Base-by-base conservation (phyloP, 2,113 vertebrate species). In the Eptesicus fuscus region DNA sequence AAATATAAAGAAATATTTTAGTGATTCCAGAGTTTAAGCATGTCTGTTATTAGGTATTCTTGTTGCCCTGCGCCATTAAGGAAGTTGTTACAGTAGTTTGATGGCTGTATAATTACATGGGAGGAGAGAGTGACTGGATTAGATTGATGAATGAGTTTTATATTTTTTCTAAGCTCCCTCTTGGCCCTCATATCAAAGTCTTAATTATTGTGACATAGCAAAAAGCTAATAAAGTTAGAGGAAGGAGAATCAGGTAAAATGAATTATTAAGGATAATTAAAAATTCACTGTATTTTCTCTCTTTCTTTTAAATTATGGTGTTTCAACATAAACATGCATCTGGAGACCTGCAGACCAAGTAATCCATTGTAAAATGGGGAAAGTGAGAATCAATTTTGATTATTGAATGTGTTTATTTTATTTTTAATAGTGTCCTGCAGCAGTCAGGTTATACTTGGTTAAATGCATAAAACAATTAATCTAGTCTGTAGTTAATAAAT, bases 201-300 rank as follows among this genome's bases (percentile, higher is more conserved):
- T 92, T 79, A 89, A 74, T 95, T 86, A 83, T 51, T 87, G 35
- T 86, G n/a, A 91, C 69, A 65, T 74, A 16, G 56, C 73, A 86
- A 83, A 87, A 67, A 61, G 56, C 67, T 28, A 94, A 6, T 80
- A 49, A 83, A 67, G 40, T 88, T 69, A 94, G 53, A 94, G 23
- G 59, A 71, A 42, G 25, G 65, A 30, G 12, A 83, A 65, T 93
- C 42, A 83, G 56, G 56, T 70, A 83, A 89, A 93, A 40, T 91
- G 20, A 87, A 86, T 91, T 47, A 61, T 78, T 63, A 91, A 89
- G 28, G 9, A 18, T 53, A 3, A 71, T 51, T 17, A 40, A 69
- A 44, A 42, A 42, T 42, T 85, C 20, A 25, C 17, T 8, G 2
- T 51, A 2, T n/a, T 35, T 0, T 89, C 28, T 87, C 13, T 77